A percentile compares a stretch with the other conserved stretches of the same genome.
These are phyloP conservation scores for Auanema sp. DNA, from an alignment of 2,888 invertebrate species.

Conservation along the genomic window DNA sequence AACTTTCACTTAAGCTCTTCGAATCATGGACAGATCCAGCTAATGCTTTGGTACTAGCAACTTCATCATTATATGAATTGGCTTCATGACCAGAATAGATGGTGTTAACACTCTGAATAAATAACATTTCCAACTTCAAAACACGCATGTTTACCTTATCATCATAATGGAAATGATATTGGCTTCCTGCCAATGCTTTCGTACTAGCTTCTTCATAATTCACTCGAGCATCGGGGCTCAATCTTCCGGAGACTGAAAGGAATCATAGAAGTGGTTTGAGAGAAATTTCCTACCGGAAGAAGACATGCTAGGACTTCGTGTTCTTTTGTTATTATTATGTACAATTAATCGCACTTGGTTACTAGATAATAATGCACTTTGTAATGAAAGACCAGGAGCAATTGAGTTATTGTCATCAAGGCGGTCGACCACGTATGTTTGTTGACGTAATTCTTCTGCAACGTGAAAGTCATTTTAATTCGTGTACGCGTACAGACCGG, in stretches of 20 bases:
- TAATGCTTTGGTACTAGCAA: constrained; percentile 49
- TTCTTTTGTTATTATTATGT: constrained; percentile 14
- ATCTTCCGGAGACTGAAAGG: constrained; percentile 10
- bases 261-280: neutral
- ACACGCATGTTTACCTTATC: constrained; percentile 52
- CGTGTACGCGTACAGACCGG: neutral
- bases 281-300: constrained; percentile 15
- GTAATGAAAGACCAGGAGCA: constrained; percentile 12
- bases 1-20: constrained; percentile 50
- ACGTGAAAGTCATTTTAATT: too few relatives aligned
- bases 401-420: constrained; percentile 11
- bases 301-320: constrained; percentile 17
- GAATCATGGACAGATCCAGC: constrained; percentile 56
- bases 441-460: too few relatives aligned
- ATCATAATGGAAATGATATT: constrained; percentile 55
- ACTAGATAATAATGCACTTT: constrained; percentile 16
- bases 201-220: constrained; percentile 72
- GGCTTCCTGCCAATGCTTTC: constrained; percentile 78
- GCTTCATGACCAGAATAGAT: constrained; percentile 52
- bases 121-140: neutral
- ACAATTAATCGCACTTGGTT: constrained; percentile 17
- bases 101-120: constrained; percentile 58
- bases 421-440: constrained; percentile 4
- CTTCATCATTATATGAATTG: constrained; percentile 50
- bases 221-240: constrained; percentile 30